phyloP scores from a whole-genome alignment of 2,113 vertebrate genomes.

The Muntiacus reevesi region DNA sequence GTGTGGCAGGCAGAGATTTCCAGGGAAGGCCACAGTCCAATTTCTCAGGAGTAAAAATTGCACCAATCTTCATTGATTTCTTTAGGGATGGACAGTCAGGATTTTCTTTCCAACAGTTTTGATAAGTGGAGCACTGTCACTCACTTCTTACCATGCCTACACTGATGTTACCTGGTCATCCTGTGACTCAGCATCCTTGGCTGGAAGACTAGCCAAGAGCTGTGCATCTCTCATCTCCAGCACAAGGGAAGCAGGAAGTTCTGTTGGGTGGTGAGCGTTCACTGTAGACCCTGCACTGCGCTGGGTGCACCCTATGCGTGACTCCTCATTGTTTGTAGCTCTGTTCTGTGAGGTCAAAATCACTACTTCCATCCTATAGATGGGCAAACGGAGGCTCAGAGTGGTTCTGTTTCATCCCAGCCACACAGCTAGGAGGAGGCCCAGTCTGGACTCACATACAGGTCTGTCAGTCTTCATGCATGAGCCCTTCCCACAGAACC shows the following conservation, averaged over 20 bases:
- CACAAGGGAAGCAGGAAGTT: background rate
- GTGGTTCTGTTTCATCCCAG: background rate
- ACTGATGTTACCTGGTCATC: background rate
- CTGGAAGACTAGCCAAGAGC: background rate
- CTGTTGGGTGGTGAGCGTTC: fast-evolving
- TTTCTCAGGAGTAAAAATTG: background rate
- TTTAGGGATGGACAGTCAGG: background rate
- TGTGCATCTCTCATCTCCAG: background rate
- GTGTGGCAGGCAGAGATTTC: background rate
- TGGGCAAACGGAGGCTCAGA: background rate
- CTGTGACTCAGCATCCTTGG: background rate
- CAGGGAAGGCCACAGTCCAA: background rate
- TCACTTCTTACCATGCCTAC: background rate
- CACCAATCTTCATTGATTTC: background rate
- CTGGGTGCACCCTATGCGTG: fast-evolving
- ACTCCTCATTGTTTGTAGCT: background rate
- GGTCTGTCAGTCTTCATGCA: background rate
- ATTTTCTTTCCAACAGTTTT: background rate
- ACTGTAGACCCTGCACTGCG: fast-evolving
- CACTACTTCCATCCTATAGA: background rate
- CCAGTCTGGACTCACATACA: background rate
- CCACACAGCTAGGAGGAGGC: background rate
- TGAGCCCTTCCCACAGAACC: background rate
- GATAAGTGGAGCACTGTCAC: background rate
- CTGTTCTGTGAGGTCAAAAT: background rate